A percentile compares a stretch with the other conserved stretches of the same genome.
Conservation (phyloP, 2,797 vertebrate genomes). For the Morus bassanus region DNA sequence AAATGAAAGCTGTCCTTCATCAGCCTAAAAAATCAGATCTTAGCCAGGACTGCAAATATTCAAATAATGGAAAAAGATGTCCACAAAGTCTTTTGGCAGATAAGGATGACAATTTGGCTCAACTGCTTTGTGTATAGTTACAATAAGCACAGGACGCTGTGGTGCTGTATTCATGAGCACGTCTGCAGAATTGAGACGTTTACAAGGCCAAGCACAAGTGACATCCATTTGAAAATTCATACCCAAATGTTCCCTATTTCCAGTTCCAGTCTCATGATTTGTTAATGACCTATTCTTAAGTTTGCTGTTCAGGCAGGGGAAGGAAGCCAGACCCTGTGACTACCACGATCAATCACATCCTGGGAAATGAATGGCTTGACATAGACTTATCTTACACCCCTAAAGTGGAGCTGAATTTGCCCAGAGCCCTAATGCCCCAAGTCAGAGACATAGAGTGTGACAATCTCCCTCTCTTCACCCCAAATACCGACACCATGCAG, state of each 20-base stretch:
- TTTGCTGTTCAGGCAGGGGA: background rate
- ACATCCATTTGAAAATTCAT: background rate
- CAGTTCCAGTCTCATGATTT: background rate
- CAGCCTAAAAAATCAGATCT: background rate
- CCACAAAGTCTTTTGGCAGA: background rate
- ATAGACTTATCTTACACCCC: background rate
- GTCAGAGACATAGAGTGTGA: background rate
- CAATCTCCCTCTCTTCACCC: background rate
- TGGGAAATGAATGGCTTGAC: background rate
- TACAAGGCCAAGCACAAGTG: background rate
- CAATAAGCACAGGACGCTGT: background rate
- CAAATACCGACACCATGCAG: background rate
- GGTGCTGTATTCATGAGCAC: background rate
- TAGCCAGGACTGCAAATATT: background rate
- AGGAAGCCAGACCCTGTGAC: background rate
- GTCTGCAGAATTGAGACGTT: background rate
- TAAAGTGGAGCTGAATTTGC: background rate
- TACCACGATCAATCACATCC: background rate
- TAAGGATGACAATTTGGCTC: background rate
- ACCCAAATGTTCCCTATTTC: background rate
- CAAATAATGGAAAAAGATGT: background rate
- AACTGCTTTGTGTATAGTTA: background rate
- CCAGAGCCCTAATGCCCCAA: background rate
- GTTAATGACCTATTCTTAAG: background rate
- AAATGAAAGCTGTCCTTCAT: background rate